phyloP scores from a whole-genome alignment of 2,113 vertebrate genomes.

The Raja brachyura region DNA sequence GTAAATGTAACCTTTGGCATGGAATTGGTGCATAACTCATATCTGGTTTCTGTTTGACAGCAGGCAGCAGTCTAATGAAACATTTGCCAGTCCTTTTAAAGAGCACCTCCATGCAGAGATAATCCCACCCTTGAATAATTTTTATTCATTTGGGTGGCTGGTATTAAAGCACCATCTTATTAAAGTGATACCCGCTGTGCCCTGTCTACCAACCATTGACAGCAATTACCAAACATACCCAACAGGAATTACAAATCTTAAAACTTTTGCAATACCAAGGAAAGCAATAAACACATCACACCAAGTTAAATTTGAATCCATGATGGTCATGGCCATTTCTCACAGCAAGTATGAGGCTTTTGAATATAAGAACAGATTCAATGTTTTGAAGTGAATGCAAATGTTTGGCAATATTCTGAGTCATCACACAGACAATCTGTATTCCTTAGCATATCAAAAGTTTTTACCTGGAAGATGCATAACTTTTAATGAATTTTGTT shows the following conservation, averaged over 20 bases:
- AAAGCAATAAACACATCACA: neutral
- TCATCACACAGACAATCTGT: neutral
- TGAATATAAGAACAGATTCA: neutral
- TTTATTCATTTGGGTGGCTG: neutral
- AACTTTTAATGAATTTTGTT: neutral
- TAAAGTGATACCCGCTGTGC: neutral
- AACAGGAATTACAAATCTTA: neutral
- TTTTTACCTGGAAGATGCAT: neutral
- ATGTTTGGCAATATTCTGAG: neutral
- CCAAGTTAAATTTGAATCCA: neutral
- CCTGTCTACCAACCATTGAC: neutral
- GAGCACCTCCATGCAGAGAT: neutral
- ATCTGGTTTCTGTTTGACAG: neutral
- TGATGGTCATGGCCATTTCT: neutral
- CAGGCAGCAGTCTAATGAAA: neutral
- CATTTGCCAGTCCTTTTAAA: neutral
- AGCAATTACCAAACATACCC: neutral
- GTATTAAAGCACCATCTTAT: neutral
- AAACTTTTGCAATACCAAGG: neutral
- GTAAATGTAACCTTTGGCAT: neutral
- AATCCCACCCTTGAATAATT: neutral
- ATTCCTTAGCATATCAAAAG: too few relatives aligned
- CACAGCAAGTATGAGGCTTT: neutral
- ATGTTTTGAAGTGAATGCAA: neutral
- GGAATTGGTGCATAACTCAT: neutral